Evolutionary conservation across 2,113 vertebrate species (phyloP), one percentile per base, ranked within the genome.

Genomic region (Prochilodus magdalenae): DNA sequence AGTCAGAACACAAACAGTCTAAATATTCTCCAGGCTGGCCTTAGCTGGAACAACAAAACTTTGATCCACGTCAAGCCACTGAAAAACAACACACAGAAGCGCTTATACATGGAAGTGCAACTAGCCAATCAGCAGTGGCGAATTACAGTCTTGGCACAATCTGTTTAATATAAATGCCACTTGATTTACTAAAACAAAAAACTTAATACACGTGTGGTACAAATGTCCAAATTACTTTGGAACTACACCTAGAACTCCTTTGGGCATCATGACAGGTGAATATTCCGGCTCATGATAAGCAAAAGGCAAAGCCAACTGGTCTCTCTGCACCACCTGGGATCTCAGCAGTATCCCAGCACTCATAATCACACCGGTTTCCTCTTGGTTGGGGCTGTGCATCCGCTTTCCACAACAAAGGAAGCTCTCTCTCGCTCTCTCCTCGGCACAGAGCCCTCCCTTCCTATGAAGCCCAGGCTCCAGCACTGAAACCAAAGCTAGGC

Each of bases 401-500:
- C 86, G 86, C 83, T 87, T 87, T 87, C 86, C 83, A 87, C 80
- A 87, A 87, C 86, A 87, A 81, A 84, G 86, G 86, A 84, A 86
- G 59, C 80, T 30, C 80, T 66, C 47, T 47, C 27, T 74, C 29
- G 26, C 55, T 24, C 33, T 22, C 53, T 55, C 51, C 27, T 60
- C 13, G 40, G 1, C 67, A 16, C 26, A 0, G 36, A 73, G 36
- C 51, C 65, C 49, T 71, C 51, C 65, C 49, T 71, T 40, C 77
- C 51, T 66, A 59, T 62, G 13, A 53, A 71, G 36, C 44, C 27
- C 47, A 36, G 4, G 40, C 29, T 36, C 75, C 29, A 6, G 24
- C 0, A 18, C 20, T 60, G 51, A 15, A 70, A 60, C 29, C 30
- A 6, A 29, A 44, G 60, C 27, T 67, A 1, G 15, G 15, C 65